Evolutionary conservation across 2,888 invertebrate genomes (phyloP), one percentile per base, ranked within the genome.

Genomic region (Ceriagrion tenellum): DNA sequence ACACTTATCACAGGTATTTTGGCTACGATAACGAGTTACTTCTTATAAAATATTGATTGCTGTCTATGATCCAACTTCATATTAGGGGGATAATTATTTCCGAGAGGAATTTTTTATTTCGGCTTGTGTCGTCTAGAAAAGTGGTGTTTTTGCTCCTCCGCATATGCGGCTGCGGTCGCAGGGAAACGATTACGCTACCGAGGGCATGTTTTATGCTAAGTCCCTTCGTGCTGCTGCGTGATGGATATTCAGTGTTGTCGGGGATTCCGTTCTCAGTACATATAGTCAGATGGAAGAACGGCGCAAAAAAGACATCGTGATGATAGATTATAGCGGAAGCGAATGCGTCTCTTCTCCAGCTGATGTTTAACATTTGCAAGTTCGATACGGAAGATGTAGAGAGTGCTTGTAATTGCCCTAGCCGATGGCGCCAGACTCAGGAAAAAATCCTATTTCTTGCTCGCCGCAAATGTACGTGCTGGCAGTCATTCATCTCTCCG

Each of bases 141-240:
- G 8, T 81, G 30, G 12, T 81, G 81, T 81, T 81, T 81, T 81
- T 81, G 30, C 81, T 35, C 81, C 81, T 35, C 35, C 18, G 35
- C 26, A 16, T 18, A 35, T 35, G 81, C 35, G 81, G 35, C 35
- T 0, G 81, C 18, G 8, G 81, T 35, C 35, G 26, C 81, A 35
- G 2, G 13, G 30, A 81, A 81, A 35, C 81, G 30, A 81, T 81
- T 81, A 35, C 35, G 81, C 35, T 10, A 81, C n/a, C 81, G 30
- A 18, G n/a, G 81, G 12, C 81, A 35, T 81, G 81, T 81, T 81
- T 81, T 81, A 81, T 81, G 81, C 35, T 35, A 81, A 81, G 81
- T 81, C 35, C 81, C 10, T 81, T 35, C 35, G 16, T 35, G 81
- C 16, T 35, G n/a, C 16, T 30, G 35, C 10, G 35, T 35, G 81